Conservation (phyloP, 1,140 invertebrate species). For the Octopus bimaculoides region DNA sequence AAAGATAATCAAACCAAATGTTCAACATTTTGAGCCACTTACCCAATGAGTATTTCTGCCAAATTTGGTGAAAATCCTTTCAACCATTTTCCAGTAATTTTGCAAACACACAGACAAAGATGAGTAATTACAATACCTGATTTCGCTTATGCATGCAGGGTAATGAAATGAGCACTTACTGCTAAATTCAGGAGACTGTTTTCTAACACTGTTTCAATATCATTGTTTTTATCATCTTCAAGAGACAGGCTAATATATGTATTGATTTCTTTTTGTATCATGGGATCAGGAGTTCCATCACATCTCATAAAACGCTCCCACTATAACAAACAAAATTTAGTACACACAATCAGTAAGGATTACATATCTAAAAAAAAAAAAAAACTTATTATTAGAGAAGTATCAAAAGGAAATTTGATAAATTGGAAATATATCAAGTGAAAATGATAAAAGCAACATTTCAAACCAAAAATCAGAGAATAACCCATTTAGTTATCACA, state of each 20-base stretch:
- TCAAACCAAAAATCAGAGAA: neutral
- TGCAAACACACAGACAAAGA: too few species aligned
- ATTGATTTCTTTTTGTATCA: constrained; percentile 53
- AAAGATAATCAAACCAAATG: too few species aligned
- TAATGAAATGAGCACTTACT: too few species aligned
- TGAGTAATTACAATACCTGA: too few species aligned
- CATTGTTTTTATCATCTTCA: constrained; percentile 40
- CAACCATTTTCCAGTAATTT: too few species aligned
- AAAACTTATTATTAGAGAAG: neutral
- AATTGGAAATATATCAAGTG: neutral
- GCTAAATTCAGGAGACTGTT: constrained; percentile 19
- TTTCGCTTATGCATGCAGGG: too few species aligned
- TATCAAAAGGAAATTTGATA: neutral
- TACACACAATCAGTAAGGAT: neutral
- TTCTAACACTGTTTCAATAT: constrained; percentile 45
- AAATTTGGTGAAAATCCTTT: too few species aligned
- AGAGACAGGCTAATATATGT: constrained; percentile 52
- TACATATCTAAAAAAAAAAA: neutral
- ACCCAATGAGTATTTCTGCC: too few species aligned
- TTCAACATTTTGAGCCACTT: too few species aligned
- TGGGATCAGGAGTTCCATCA: constrained; percentile 56
- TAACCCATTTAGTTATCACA: neutral
- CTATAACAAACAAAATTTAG: constrained; percentile 27
- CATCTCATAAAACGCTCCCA: constrained; percentile 56
- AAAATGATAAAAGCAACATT: constrained; percentile 12